A percentile compares a stretch with the other conserved stretches of the same genome.
phyloP scores from a whole-genome alignment of 2,113 vertebrate species.

The Hypomesus transpacificus region DNA sequence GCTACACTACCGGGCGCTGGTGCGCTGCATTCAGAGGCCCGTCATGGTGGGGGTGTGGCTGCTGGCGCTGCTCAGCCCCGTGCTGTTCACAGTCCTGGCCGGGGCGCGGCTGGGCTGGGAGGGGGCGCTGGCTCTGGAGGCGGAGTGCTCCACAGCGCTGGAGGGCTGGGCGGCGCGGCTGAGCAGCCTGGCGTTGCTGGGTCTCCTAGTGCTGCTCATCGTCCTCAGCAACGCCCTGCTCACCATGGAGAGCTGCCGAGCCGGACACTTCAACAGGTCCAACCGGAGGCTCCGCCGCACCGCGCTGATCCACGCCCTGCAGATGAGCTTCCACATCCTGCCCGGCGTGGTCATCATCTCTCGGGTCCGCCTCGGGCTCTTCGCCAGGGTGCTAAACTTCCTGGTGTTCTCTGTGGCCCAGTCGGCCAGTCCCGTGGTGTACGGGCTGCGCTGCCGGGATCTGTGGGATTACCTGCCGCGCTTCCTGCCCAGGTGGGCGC shows the following conservation, averaged over 20 bases:
- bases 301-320: too few relatives aligned
- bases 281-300: too few relatives aligned
- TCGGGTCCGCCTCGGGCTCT: conserved; percentile 1
- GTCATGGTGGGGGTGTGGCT: conserved; percentile 35
- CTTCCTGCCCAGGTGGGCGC: too few relatives aligned
- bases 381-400: conserved; percentile 52
- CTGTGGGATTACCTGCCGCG: too few relatives aligned
- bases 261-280: conserved; percentile 52
- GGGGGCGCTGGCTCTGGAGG: conserved; percentile 38
- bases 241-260: conserved; percentile 51
- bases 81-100: conserved; percentile 46
- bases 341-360: too few relatives aligned
- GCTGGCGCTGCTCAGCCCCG: conserved; percentile 45
- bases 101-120: conserved; percentile 11
- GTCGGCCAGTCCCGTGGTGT: conserved; percentile 67
- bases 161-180: conserved; percentile 39
- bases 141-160: conserved; percentile 35
- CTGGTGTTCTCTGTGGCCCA: conserved; percentile 62
- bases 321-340: too few relatives aligned
- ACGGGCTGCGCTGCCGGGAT: conserved; percentile 4
- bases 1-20: conserved; percentile 27
- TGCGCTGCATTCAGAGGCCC: conserved; percentile 23
- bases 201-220: conserved; percentile 43
- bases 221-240: conserved; percentile 57
- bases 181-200: conserved; percentile 47